Base-by-base conservation (phyloP, 2,113 vertebrate species). In the Cacatua alba region DNA sequence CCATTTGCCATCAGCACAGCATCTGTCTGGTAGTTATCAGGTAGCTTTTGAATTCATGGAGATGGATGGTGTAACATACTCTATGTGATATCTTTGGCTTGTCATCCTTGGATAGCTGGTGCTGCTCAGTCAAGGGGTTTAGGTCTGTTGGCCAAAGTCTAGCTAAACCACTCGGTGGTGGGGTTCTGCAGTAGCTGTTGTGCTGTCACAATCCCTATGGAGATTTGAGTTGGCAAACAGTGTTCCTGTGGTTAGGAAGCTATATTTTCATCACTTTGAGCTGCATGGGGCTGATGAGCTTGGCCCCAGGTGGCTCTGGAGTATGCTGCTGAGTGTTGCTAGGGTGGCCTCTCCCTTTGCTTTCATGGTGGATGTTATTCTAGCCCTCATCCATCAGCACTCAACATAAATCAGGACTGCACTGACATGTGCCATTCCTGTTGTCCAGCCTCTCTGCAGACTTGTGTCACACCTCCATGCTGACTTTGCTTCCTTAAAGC, bases 401-500 rank as follows among this genome's bases (percentile, higher is more conserved):
- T 43, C 23, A 49, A 7, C 13, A 7, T 43, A 39, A 28, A 41
- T 74, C 10, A 33, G 48, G 72, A 28, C 9, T 6, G 5, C 9
- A 11, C 10, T n/a, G 31, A n/a, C 13, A 35, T 35, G 2, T 26
- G 9, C 26, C 5, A 1, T 75, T 86, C 14, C 26, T 7, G 2
- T 39, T 77, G 24, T 59, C 53, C n/a, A 11, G 23, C 39, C 14
- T 33, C 52, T 76, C 62, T 41, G 46, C 62, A 52, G 23, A 6
- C 48, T 65, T 0, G 0, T 49, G 37, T 62, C 41, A 9, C 46
- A 37, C 29, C n/a, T 86, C 39, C 0, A 0, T 41, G 13, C 28
- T 80, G 48, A 16, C 9, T 88, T 76, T 69, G 13, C 43, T 83
- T 77, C 49, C 41, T 91, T 44, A 51, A 57, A 69, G 46, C 19